Percentiles rank a stretch among this genome's conserved stretches.
Conservation (phyloP, 1,140 invertebrate species). For the Orussus abietinus region DNA sequence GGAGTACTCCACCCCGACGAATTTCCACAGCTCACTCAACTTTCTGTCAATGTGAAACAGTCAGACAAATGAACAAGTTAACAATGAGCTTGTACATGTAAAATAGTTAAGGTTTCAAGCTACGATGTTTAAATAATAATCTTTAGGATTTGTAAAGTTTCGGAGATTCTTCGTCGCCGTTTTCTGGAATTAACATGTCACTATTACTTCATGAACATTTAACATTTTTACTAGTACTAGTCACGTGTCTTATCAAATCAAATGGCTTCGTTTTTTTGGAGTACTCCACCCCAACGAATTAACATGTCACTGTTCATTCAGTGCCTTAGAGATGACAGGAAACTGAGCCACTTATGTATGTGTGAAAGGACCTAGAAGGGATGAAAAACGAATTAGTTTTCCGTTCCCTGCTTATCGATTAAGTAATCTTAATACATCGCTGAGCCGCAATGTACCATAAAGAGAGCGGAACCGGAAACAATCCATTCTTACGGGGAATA, state of each 20-base stretch:
- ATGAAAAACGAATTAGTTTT: conserved; percentile 51
- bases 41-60: too few species aligned
- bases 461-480: conserved; percentile 54
- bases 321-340: not conserved
- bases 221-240: too few species aligned
- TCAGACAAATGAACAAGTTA: too few species aligned
- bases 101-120: too few species aligned
- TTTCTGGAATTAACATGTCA: conserved; percentile 8
- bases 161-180: too few species aligned
- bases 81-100: too few species aligned
- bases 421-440: conserved; percentile 58
- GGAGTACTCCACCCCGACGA: too few species aligned
- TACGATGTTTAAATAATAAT: too few species aligned
- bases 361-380: conserved; percentile 14
- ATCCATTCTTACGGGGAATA: conserved; percentile 55
- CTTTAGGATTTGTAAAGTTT: too few species aligned
- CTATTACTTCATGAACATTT: too few species aligned
- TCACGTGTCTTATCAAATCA: conserved; percentile 11
- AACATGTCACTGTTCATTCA: not conserved
- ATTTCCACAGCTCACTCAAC: too few species aligned
- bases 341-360: conserved; percentile 3
- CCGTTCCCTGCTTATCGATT: conserved; percentile 50
- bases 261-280: conserved; percentile 1
- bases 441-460: conserved; percentile 56
- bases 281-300: not conserved